Base-by-base conservation (phyloP, 2,888 invertebrate species). In the Pyralis farinalis region DNA sequence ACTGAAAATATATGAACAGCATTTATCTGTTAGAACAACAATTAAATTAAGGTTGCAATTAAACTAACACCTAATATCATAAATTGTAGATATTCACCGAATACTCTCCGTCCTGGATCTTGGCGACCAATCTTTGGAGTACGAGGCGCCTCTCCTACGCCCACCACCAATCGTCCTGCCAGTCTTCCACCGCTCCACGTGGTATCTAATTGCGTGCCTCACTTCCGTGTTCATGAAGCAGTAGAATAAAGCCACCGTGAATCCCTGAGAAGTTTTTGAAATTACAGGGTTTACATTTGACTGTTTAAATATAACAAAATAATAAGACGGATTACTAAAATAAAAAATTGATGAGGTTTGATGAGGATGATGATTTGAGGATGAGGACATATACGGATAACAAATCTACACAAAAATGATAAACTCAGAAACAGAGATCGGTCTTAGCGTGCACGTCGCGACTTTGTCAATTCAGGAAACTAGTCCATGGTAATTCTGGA, bases 221-320 rank as follows among this genome's bases (percentile, higher is more conserved):
- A 97, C 97, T 80, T 97, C 97, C 3, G 96, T 95, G 83, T 97
- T 97, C 62, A 97, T 91, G 83, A 97, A 97, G 79, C 97, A 97
- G 87, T 97, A 97, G 84, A 97, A 95, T 44, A 97, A 83, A 2
- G 97, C 96, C 46, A 97, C 97, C 37, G 94, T 94, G 67, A 97
- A 94, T 45, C 97, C 97, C 97, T 97, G 82, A 2, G 82, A 81
- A 48, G 37, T 12, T n/a, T n/a, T n/a, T n/a, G n/a, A n/a, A n/a
- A n/a, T n/a, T n/a, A n/a, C n/a, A n/a, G n/a, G n/a, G n/a, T n/a
- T n/a, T n/a, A n/a, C n/a, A n/a, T n/a, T n/a, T n/a, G n/a, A n/a
- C n/a, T n/a, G n/a, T n/a, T n/a, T n/a, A n/a, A n/a, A n/a, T n/a
- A n/a, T n/a, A n/a, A n/a, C n/a, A n/a, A n/a, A n/a, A n/a, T n/a